Base-by-base conservation (phyloP, 2,113 vertebrate species). In the Brevimyrus niger region DNA sequence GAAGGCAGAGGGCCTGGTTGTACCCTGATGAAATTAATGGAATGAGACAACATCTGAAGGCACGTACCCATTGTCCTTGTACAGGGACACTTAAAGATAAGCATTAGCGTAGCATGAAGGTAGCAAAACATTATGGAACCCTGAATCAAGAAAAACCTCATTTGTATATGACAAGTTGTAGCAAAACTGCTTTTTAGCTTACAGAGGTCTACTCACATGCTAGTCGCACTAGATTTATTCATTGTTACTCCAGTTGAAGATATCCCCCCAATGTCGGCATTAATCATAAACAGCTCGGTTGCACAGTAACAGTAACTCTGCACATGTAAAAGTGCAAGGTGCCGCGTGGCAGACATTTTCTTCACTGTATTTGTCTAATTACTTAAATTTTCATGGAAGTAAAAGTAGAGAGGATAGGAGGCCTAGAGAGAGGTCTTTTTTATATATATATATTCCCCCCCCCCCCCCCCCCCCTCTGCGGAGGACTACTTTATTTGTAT, bases 101-200 rank as follows among this genome's bases (percentile, higher is more conserved):
- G 86, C 50, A 95, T 19, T 80, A 38, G 17, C 15, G 0, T 80
- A 38, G 73, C 73, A 19, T 80, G 15, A 80, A 42, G 73, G 15
- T 38, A 19, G 35, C 73, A 42, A 6, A 80, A 42, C 73, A 80
- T 17, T 42, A 35, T 65, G 10, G n/a, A 69, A 69, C 61, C 3
- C 61, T 31, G 61, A 10, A 69, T n/a, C 61, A 31, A 31, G n/a
- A 31, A 80, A 15, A 38, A 42, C 31, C 73, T 80, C 73, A 80
- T 42, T 35, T 19, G 35, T 42, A 42, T 42, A 42, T 42, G 69
- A 10, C 69, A 38, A 42, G 73, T 7, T 80, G 15, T 38, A 80
- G 73, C 73, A 38, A 80, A 80, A 3, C 73, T 42, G 73, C 73
- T 38, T 76, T 76, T 76, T 76, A 35, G 69, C 69, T 80, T 80